Evolutionary conservation across 2,888 invertebrate species (phyloP).

Genomic region (Busseola fusca): DNA sequence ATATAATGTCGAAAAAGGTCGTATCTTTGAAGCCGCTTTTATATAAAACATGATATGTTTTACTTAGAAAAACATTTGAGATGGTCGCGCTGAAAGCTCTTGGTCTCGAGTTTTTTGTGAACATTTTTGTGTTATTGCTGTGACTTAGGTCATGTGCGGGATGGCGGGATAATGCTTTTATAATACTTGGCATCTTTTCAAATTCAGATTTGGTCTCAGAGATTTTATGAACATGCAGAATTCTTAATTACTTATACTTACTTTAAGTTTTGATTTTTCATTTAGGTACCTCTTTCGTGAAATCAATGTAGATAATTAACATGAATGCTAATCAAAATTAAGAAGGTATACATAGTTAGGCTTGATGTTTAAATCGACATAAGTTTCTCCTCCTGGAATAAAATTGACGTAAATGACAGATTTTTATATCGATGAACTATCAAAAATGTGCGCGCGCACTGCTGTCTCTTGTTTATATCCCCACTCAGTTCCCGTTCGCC

Average conservation of each 20-base stretch:
- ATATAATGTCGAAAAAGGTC: slow-evolving; percentile 27
- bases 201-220: neutral
- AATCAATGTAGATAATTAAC: too few species aligned
- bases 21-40: slow-evolving; percentile 24
- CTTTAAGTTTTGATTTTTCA: neutral
- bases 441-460: too few species aligned
- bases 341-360: too few species aligned
- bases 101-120: slow-evolving; percentile 10
- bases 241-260: neutral
- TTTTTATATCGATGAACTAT: too few species aligned
- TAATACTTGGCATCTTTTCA: slow-evolving; percentile 2
- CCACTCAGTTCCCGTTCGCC: too few species aligned
- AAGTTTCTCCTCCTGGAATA: too few species aligned
- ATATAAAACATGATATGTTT: slow-evolving; percentile 5
- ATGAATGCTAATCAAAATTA: too few species aligned
- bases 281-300: too few species aligned
- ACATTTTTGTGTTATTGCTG: slow-evolving; percentile 7
- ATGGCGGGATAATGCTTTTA: neutral
- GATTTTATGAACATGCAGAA: neutral
- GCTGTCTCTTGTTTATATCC: too few species aligned
- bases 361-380: too few species aligned
- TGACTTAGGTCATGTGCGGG: neutral
- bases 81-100: slow-evolving; percentile 27
- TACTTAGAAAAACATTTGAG: slow-evolving; percentile 23
- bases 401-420: too few species aligned